Evolutionary conservation across 2,797 vertebrate species (phyloP).

Genomic region (Myotis pilosus): DNA sequence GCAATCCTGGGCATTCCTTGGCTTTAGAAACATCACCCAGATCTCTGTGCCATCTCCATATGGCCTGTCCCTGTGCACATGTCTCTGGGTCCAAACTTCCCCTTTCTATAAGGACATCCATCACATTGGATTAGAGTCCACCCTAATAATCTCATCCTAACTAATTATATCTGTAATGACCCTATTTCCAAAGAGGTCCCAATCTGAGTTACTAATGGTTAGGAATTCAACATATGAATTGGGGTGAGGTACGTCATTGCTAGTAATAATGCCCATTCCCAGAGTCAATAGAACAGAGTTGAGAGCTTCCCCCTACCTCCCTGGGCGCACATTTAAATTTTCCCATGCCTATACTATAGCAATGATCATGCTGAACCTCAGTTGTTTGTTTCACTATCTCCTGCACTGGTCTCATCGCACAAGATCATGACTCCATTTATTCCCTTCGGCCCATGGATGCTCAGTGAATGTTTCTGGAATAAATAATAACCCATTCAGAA

Average conservation of each 20-base stretch:
- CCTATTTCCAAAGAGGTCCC: background rate
- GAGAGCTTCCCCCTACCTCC: background rate
- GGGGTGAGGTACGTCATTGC: background rate
- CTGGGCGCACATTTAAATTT: background rate
- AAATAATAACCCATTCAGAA: background rate
- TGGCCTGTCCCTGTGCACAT: background rate
- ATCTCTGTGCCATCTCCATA: background rate
- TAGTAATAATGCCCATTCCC: background rate
- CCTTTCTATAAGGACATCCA: background rate
- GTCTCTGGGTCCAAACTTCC: background rate
- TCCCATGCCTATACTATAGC: background rate
- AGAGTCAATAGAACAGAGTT: background rate
- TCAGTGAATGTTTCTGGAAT: background rate
- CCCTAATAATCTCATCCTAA: background rate
- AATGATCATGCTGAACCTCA: background rate
- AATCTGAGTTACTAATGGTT: background rate
- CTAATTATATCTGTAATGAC: background rate
- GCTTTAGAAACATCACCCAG: background rate
- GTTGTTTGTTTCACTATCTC: background rate
- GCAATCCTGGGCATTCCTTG: fast-evolving
- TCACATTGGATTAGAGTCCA: background rate
- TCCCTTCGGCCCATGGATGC: background rate
- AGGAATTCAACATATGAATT: background rate
- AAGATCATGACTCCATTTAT: background rate
- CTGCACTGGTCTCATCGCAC: background rate